phyloP scores from a whole-genome alignment of 2,797 vertebrate genomes.

The Onychomys arenicola region DNA sequence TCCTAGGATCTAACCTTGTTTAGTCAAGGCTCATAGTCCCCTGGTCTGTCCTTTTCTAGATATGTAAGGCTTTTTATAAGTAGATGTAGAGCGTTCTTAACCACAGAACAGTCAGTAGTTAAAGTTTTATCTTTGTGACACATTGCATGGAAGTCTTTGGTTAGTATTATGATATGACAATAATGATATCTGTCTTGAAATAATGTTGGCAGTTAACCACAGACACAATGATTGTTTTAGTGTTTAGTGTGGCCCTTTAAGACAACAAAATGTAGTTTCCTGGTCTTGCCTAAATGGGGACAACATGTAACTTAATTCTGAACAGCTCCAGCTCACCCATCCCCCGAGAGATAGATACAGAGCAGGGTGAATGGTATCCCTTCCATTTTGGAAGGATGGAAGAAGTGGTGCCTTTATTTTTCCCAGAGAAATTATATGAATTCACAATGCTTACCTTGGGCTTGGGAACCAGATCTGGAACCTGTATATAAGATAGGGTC shows the following conservation, averaged over 20 bases:
- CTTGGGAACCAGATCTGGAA: background rate
- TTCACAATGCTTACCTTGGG: background rate
- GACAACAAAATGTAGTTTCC: background rate
- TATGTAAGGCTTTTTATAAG: background rate
- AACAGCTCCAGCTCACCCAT: too few species aligned
- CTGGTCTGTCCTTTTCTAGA: background rate
- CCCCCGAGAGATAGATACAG: background rate
- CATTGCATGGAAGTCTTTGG: background rate
- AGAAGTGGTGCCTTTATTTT: background rate
- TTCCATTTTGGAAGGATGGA: background rate
- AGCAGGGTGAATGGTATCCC: background rate
- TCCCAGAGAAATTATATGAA: background rate
- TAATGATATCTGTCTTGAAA: slow-evolving; percentile 31
- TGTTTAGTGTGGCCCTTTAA: background rate
- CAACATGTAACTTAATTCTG: background rate
- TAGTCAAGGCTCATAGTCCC: background rate
- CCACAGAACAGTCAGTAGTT: background rate
- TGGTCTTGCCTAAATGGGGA: background rate
- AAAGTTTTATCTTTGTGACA: background rate
- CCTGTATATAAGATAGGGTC: background rate
- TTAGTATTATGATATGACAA: background rate
- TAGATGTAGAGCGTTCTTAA: background rate
- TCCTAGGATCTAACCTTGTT: background rate
- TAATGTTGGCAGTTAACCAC: background rate
- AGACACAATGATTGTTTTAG: background rate